Conservation (phyloP, 1,140 invertebrate species). For the Aphidius ervi region DNA sequence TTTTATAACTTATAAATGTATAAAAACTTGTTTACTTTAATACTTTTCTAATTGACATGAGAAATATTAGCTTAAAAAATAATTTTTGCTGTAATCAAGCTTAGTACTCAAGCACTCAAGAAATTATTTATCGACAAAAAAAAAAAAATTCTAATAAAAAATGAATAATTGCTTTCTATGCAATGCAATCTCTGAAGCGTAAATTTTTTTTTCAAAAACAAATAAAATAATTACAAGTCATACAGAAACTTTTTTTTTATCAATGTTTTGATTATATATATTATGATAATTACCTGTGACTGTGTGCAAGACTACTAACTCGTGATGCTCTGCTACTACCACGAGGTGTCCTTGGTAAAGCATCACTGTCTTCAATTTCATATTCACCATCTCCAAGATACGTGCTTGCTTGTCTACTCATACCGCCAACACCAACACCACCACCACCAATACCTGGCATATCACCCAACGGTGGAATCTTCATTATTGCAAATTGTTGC, state of each 20-base stretch:
- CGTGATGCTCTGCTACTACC: slow-evolving; percentile 53
- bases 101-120: no score
- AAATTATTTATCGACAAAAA: background rate
- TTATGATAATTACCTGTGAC: slow-evolving; percentile 50
- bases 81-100: no score
- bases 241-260: background rate
- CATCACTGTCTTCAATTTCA: slow-evolving; percentile 45
- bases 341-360: slow-evolving; percentile 42
- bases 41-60: no score
- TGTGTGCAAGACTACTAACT: slow-evolving; percentile 63
- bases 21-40: no score
- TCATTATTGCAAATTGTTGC: slow-evolving; percentile 44
- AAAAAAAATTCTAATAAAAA: background rate
- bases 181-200: no score
- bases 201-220: background rate
- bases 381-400: slow-evolving; percentile 46
- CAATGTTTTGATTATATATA: background rate
- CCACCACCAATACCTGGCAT: no score
- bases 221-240: background rate
- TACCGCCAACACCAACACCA: slow-evolving; percentile 26
- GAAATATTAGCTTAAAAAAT: no score
- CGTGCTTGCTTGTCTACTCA: slow-evolving; percentile 43
- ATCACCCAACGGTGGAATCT: slow-evolving; percentile 37
- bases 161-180: no score
- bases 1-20: no score